Evolutionary conservation across 64 coral and sea anemone species (phyloP).

Genomic region (Stylophora pistillata): DNA sequence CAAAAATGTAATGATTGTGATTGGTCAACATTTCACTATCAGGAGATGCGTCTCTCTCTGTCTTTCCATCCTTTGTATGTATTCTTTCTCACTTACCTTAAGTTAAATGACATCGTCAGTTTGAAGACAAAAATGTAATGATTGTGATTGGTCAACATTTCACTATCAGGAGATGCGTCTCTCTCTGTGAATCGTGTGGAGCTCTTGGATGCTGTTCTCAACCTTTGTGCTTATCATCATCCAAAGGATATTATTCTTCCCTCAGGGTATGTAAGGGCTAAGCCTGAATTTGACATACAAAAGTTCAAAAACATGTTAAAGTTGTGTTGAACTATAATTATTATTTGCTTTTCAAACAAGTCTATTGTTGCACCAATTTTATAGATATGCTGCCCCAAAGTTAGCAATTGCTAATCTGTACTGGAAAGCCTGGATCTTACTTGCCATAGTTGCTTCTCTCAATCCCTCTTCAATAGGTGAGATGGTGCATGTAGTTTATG

Average conservation of each 20-base stretch:
- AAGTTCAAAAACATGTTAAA: not conserved
- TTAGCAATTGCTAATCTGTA: conserved; percentile 96
- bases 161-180: conserved; percentile 60
- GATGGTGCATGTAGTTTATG: not conserved
- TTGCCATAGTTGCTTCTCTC: conserved; percentile 78
- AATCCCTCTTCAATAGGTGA: conserved; percentile 84
- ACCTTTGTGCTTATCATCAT: conserved; percentile 97
- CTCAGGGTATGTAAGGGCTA: conserved; percentile 69
- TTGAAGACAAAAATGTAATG: no score
- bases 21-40: not conserved
- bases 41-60: conserved; percentile 78
- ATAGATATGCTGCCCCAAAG: conserved; percentile 75
- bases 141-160: no score
- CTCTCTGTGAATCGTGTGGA: conserved; percentile 81
- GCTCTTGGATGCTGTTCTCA: conserved; percentile 91
- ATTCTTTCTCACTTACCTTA: no score
- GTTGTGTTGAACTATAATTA: not conserved
- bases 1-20: no score
- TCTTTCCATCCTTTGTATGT: not conserved
- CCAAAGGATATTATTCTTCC: conserved; percentile 94
- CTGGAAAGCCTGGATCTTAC: conserved; percentile 93
- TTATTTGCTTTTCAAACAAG: not conserved
- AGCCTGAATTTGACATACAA: not conserved
- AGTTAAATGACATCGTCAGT: no score
- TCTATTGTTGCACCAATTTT: not conserved